phyloP scores from a whole-genome alignment of 2,888 invertebrate species.

The Osedax fenrisi region DNA sequence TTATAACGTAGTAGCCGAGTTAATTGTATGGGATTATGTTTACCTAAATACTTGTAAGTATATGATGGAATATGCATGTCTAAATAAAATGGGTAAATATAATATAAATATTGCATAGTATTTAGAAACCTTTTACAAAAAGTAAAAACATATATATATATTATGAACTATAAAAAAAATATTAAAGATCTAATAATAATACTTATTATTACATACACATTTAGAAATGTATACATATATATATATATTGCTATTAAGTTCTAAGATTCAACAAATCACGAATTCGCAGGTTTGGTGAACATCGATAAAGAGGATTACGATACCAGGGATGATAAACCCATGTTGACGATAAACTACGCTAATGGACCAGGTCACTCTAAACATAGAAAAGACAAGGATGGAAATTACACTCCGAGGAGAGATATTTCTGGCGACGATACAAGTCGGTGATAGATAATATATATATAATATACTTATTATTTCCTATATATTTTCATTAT shows the following conservation, averaged over 20 bases:
- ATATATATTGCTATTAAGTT: not conserved
- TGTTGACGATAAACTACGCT: constrained; percentile 41
- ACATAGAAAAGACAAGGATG: not conserved
- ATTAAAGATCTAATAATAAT: not conserved
- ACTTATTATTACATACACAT: not conserved
- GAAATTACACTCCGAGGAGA: not conserved
- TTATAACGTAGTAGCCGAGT: not conserved
- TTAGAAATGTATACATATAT: not conserved
- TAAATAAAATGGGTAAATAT: not conserved
- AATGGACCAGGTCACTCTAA: constrained; percentile 40
- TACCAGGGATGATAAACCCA: constrained; percentile 39
- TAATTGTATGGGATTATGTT: not conserved
- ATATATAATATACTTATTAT: not conserved
- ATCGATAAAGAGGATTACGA: not conserved
- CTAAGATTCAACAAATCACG: not conserved
- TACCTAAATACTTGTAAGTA: too few relatives aligned
- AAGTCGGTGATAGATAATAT: not conserved
- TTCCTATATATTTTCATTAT: too few relatives aligned
- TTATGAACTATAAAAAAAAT: not conserved
- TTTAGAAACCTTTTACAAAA: too few relatives aligned
- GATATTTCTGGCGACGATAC: not conserved
- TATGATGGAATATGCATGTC: not conserved
- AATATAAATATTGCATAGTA: not conserved
- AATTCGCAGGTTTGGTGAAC: not conserved
- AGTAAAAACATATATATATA: not conserved